Percentiles rank a stretch among this genome's conserved stretches.
Evolutionary conservation across 2,888 invertebrate genomes (phyloP).

Genomic region (Lasius platythorax): DNA sequence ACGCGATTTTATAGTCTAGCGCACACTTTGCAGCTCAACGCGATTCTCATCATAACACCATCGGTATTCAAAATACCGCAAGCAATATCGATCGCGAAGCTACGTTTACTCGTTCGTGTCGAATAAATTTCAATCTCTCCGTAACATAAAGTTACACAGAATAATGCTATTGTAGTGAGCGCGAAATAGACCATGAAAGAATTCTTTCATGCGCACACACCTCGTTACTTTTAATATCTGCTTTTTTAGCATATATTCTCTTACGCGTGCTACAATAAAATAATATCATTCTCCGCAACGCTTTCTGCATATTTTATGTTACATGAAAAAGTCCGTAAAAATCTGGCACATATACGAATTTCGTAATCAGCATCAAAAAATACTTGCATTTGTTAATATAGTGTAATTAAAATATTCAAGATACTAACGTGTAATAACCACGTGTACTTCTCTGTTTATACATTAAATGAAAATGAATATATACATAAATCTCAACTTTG

Average conservation of each 20-base stretch:
- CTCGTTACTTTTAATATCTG: conserved; percentile 41
- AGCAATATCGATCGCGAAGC: conserved; percentile 41
- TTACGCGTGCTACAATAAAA: neutral
- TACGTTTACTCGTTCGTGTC: conserved; percentile 31
- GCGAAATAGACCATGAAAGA: conserved; percentile 42
- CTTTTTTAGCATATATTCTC: conserved; percentile 17
- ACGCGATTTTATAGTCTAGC: conserved; percentile 34
- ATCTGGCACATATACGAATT: neutral
- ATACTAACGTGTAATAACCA: neutral
- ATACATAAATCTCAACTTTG: neutral
- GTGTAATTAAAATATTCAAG: neutral
- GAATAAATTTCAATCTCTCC: conserved; percentile 47
- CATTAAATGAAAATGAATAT: neutral
- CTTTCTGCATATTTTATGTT: neutral
- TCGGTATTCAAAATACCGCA: conserved; percentile 50
- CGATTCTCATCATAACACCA: conserved; percentile 40
- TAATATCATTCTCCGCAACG: neutral
- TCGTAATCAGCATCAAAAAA: neutral
- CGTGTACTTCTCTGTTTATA: neutral
- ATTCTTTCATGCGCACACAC: conserved; percentile 6
- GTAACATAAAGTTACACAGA: conserved; percentile 24
- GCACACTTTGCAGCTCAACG: conserved; percentile 30
- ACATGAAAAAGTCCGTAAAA: neutral
- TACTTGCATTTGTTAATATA: neutral
- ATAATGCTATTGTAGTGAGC: conserved; percentile 21